Evolutionary conservation across 2,888 invertebrate genomes (phyloP), one percentile per base, ranked within the genome.

Genomic region (Agelastica alni): DNA sequence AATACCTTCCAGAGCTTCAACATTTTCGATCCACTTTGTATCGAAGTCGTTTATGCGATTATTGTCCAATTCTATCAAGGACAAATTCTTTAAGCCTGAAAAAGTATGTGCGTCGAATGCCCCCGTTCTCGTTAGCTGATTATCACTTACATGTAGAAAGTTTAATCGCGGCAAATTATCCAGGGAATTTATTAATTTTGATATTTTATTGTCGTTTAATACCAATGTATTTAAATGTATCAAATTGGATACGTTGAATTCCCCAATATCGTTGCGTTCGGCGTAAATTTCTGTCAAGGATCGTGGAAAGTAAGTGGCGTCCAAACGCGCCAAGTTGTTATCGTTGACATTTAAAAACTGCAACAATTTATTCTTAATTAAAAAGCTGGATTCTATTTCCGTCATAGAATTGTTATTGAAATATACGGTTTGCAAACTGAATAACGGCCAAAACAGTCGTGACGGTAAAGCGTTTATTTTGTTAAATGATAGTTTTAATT

Each of bases 201-300:
- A 53, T 22, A 59, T 12, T 39, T 48, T 56, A 28, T 59, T 59
- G 2, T 20, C 47, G 16, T 46, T 41, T 22, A 59, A 39, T n/a
- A 43, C 13, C 4, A 56, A 2, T 22, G 34, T 48, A 6, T 48
- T 17, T 1, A 56, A 18, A 6, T 48, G 51, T 3, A 20, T 13
- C 42, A 59, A 41, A 20, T 47, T 56, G 7, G 59, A 54, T 26
- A 56, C 31, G 36, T 56, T 56, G 9, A 59, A 45, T 12, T 12
- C 30, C 13, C n/a, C 36, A 20, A 59, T 20, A 22, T 47, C 30
- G 20, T 59, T 59, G n/a, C 45, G 20, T 5, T 46, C 53, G 0
- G 53, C 56, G 4, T 54, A 45, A 12, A 59, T 30, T n/a, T 37
- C 17, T 4, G 30, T 7, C 12, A 59, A 20, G 16, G 59, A 44